Conservation (phyloP, 2,113 vertebrate genomes). For the Pungitius pungitius region DNA sequence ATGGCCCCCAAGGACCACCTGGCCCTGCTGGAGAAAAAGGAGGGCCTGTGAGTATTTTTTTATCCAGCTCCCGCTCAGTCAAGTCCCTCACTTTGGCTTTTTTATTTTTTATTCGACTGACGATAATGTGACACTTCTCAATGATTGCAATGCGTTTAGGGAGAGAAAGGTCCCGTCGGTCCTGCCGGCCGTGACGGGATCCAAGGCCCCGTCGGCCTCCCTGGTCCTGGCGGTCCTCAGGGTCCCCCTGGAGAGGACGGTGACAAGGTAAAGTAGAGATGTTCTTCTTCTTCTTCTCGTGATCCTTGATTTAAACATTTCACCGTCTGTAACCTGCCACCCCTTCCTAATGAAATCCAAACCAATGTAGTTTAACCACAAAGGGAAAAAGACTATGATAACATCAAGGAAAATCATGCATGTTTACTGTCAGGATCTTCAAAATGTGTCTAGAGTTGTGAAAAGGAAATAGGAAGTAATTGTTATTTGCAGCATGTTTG, state of each 20-base stretch:
- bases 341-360: not conserved
- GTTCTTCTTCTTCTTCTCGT: too few relatives aligned
- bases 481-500: not conserved
- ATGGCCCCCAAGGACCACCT: conserved; percentile 92
- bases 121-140: not conserved
- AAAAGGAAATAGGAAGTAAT: not conserved
- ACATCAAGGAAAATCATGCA: not conserved
- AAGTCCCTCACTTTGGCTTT: not conserved
- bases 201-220: conserved; percentile 96
- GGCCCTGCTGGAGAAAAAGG: conserved; percentile 98
- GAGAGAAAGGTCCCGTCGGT: conserved; percentile 95
- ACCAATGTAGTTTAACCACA: not conserved
- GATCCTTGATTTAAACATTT: not conserved
- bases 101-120: not conserved
- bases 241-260: conserved; percentile 97
- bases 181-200: conserved; percentile 96
- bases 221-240: conserved; percentile 94
- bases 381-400: not conserved
- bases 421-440: not conserved
- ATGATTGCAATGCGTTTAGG: conserved; percentile 74
- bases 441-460: not conserved
- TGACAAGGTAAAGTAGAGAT: conserved; percentile 87
- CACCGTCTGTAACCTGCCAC: not conserved
- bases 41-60: conserved; percentile 87
- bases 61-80: not conserved